Base-by-base conservation (phyloP, 2,113 vertebrate genomes). In the Genyomyrus donnyi region DNA sequence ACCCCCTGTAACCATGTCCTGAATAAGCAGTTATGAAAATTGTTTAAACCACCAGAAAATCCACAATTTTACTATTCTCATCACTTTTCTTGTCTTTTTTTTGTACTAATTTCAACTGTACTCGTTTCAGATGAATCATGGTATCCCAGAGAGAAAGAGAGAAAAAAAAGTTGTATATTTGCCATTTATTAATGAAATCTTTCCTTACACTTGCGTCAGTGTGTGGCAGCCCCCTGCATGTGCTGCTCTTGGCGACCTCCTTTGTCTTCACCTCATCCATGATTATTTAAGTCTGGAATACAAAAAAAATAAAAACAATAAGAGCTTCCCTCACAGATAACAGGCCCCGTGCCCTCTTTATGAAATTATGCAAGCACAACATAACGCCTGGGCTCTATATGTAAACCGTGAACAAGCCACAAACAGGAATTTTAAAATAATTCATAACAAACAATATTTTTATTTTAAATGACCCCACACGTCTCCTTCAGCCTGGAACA, bases 91-190 rank as follows among this genome's bases (percentile, higher is more conserved):
- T 39, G 4, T 77, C 35, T 35, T 77, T 39, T 66, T 77, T 39
- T 80, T 39, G 74, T 80, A 80, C 74, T 80, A 80, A 80, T 80
- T 80, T 80, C 74, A 80, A 35, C 74, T 80, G 74, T 19, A 42
- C 74, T 42, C 31, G 17, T 80, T 80, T 80, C 35, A 80, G 74
- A 80, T 80, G 74, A 80, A 80, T 80, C 31, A 80, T 80, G 74
- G 35, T 42, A 80, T 42, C 74, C 35, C 74, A 39, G 35, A 42
- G 74, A 80, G 74, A 80, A 15, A 77, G 35, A 77, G 1, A 48
- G 48, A 19, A 1, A 77, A 39, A 66, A 66, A 66, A 70, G 62
- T 70, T 13, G 74, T 80, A 8, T 80, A 80, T 80, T 80, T 42
- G 31, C 74, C 74, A 80, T 42, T 80, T 80, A 80, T 80, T 80